Evolutionary conservation across 2,888 invertebrate species (phyloP).

Genomic region (Lobophora halterata): DNA sequence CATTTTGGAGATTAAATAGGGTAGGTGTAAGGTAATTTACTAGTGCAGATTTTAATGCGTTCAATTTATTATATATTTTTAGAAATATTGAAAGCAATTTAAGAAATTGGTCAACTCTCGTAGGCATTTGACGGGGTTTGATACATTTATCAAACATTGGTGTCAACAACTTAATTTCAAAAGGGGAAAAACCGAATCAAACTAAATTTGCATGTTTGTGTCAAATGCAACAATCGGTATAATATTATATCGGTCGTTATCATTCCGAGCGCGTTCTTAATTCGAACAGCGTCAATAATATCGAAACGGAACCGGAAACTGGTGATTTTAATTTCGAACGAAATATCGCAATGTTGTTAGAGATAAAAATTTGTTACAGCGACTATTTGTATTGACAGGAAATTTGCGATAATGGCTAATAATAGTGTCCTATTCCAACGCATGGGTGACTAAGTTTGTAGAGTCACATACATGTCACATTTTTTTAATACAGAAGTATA

Average conservation of each 20-base stretch:
- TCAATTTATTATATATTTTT: too few relatives aligned
- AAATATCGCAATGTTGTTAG: slow-evolving; percentile 75
- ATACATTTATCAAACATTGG: too few relatives aligned
- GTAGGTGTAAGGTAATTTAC: slow-evolving; percentile 31
- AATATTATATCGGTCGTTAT: slow-evolving; percentile 51
- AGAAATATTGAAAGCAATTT: too few relatives aligned
- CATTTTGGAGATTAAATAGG: slow-evolving; percentile 35
- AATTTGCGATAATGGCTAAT: slow-evolving; percentile 71
- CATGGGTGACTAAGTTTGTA: too few relatives aligned
- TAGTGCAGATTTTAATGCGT: slow-evolving; percentile 29
- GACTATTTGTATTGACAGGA: slow-evolving; percentile 74
- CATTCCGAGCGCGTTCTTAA: slow-evolving; percentile 70
- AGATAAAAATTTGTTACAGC: slow-evolving; percentile 71
- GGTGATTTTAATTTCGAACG: slow-evolving; percentile 79
- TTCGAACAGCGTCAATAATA: slow-evolving; percentile 66
- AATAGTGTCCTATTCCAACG: slow-evolving; percentile 57
- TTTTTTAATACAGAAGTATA: too few relatives aligned
- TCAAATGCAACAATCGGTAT: slow-evolving; percentile 4
- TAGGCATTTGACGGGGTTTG: too few relatives aligned
- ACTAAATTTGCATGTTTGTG: not conserved
- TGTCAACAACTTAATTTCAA: slow-evolving; percentile 7
- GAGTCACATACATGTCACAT: too few relatives aligned
- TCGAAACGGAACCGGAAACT: slow-evolving; percentile 79
- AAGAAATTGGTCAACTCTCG: too few relatives aligned
- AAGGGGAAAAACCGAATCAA: not conserved